Conservation (phyloP, 2,113 vertebrate genomes). For the Campylorhamphus procurvoides region DNA sequence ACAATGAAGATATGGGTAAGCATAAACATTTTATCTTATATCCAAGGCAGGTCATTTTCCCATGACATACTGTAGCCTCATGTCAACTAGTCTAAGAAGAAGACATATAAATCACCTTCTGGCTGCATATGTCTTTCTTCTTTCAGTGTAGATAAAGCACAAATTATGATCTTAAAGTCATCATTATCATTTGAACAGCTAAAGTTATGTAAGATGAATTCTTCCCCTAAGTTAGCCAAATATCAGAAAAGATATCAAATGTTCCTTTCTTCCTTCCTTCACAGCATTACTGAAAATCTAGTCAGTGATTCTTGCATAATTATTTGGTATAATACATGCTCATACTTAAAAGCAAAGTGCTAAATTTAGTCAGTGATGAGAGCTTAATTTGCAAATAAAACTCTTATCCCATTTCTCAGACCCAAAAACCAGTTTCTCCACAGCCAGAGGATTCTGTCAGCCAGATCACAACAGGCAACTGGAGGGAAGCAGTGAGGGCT, state of each 20-base stretch:
- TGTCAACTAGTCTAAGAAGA: not conserved
- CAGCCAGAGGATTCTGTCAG: not conserved
- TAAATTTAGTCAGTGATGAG: not conserved
- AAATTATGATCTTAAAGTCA: not conserved
- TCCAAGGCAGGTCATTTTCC: not conserved
- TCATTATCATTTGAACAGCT: not conserved
- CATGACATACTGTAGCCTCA: not conserved
- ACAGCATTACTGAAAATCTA: not conserved
- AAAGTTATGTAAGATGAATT: not conserved
- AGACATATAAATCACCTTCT: not conserved
- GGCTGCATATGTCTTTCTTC: not conserved
- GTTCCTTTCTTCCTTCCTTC: not conserved
- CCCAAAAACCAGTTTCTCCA: not conserved
- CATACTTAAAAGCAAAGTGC: not conserved
- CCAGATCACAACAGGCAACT: not conserved
- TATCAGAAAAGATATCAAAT: not conserved
- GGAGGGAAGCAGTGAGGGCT: not conserved
- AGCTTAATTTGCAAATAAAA: slow-evolving; percentile 22
- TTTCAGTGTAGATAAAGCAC: not conserved
- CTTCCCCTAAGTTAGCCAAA: not conserved
- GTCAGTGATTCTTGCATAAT: not conserved
- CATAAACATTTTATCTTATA: not conserved
- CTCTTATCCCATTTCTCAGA: slow-evolving; percentile 2
- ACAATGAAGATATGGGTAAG: not conserved
- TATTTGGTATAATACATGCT: slow-evolving; percentile 3